phyloP scores from a whole-genome alignment of 2,797 vertebrate genomes.

The Gymnodraco acuticeps region DNA sequence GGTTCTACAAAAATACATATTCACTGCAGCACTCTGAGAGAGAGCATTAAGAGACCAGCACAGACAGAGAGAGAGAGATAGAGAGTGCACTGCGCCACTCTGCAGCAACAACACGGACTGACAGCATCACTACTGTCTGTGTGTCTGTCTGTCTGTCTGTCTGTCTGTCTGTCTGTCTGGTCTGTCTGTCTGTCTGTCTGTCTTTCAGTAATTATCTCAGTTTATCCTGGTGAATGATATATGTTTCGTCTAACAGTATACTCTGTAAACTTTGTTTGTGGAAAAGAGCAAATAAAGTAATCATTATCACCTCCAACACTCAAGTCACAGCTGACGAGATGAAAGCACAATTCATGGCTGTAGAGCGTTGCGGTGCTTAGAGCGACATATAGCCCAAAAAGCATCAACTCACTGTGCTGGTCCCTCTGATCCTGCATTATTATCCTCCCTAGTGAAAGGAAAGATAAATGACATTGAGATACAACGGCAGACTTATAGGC shows the following conservation, averaged over 20 bases:
- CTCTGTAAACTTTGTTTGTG: conserved; percentile 54
- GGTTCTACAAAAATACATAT: too few relatives aligned
- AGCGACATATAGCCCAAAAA: conserved; percentile 56
- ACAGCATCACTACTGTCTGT: conserved; percentile 47
- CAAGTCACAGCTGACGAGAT: conserved; percentile 56
- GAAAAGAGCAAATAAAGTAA: conserved; percentile 48
- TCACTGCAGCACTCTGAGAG: conserved; percentile 3
- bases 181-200: conserved; percentile 20
- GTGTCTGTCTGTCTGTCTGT: conserved; percentile 9
- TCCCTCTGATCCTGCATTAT: conserved; percentile 44
- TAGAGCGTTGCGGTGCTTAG: conserved; percentile 31
- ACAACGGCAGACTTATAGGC: conserved; percentile 49
- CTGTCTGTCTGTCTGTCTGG: background rate
- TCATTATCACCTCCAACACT: conserved; percentile 49
- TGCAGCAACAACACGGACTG: conserved; percentile 70
- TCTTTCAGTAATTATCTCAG: background rate
- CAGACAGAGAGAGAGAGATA: conserved; percentile 24
- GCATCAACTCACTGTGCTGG: conserved; percentile 41
- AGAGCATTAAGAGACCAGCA: conserved; percentile 33
- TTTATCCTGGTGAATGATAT: conserved; percentile 24
- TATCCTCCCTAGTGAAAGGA: conserved; percentile 45
- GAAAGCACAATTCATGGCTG: conserved; percentile 58
- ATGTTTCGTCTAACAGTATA: background rate
- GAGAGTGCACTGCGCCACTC: conserved; percentile 73
- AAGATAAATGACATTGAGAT: conserved; percentile 64